Evolutionary conservation across 2,113 vertebrate species (phyloP).

Genomic region (Cygnus atratus): DNA sequence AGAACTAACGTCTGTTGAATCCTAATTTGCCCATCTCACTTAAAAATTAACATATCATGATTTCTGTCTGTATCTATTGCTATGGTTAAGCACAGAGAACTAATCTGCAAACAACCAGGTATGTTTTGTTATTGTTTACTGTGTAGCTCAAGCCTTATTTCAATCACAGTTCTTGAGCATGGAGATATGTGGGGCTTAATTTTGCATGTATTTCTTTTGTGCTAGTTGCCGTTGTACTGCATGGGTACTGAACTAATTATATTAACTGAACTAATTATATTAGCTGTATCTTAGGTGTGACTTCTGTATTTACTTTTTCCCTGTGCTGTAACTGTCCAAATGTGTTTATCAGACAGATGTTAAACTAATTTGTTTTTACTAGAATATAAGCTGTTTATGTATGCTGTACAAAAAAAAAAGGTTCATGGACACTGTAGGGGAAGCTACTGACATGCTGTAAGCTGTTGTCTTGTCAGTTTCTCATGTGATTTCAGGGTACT

Average conservation of each 20-base stretch:
- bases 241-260: not conserved
- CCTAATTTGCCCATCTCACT: not conserved
- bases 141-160: not conserved
- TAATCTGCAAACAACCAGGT: not conserved
- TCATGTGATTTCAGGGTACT: not conserved
- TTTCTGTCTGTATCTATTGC: not conserved
- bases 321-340: not conserved
- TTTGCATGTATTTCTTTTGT: not conserved
- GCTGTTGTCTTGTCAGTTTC: not conserved
- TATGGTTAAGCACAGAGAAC: fast-evolving
- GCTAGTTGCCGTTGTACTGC: not conserved
- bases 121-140: not conserved
- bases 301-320: not conserved
- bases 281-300: not conserved
- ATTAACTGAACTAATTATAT: not conserved
- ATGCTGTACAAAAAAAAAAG: not conserved
- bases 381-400: not conserved
- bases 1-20: not conserved
- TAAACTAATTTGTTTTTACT: not conserved
- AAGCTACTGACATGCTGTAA: not conserved
- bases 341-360: not conserved
- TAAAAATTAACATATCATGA: not conserved
- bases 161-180: not conserved
- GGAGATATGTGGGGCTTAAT: not conserved
- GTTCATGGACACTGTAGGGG: not conserved